Conservation (phyloP, 2,888 invertebrate species). For the Homarus gammarus region DNA sequence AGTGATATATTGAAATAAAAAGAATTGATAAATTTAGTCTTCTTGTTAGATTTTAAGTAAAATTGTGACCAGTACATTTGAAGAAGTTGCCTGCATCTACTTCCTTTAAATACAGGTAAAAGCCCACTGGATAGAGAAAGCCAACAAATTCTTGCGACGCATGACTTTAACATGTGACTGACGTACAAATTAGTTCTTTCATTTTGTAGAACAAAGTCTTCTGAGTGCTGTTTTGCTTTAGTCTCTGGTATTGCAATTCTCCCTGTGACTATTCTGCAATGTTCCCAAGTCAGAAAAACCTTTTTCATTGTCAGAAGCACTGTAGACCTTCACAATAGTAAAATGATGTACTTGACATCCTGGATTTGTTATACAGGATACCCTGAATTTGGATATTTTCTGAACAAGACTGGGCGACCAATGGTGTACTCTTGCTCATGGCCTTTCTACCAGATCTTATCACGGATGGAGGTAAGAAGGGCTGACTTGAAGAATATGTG, state of each 20-base stretch:
- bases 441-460: slow-evolving; percentile 73
- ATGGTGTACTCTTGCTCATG: slow-evolving; percentile 87
- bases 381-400: slow-evolving; percentile 84
- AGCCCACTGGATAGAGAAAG: background rate
- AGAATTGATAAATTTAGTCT: too few relatives aligned
- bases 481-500: slow-evolving; percentile 8
- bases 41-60: too few relatives aligned
- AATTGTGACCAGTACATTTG: too few relatives aligned
- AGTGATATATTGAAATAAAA: too few relatives aligned
- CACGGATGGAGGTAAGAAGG: slow-evolving; percentile 71
- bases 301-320: slow-evolving; percentile 42
- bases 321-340: slow-evolving; percentile 24
- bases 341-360: slow-evolving; percentile 14
- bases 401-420: slow-evolving; percentile 87
- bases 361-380: slow-evolving; percentile 82
- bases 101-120: too few relatives aligned
- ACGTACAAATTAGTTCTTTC: background rate
- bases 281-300: background rate
- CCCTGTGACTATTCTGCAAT: too few relatives aligned
- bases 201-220: background rate
- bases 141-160: background rate
- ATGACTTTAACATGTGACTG: background rate
- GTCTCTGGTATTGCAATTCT: too few relatives aligned
- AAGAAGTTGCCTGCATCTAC: too few relatives aligned
- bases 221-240: too few relatives aligned